Conservation (phyloP, 2,888 invertebrate genomes). For the Coleophora deauratella region DNA sequence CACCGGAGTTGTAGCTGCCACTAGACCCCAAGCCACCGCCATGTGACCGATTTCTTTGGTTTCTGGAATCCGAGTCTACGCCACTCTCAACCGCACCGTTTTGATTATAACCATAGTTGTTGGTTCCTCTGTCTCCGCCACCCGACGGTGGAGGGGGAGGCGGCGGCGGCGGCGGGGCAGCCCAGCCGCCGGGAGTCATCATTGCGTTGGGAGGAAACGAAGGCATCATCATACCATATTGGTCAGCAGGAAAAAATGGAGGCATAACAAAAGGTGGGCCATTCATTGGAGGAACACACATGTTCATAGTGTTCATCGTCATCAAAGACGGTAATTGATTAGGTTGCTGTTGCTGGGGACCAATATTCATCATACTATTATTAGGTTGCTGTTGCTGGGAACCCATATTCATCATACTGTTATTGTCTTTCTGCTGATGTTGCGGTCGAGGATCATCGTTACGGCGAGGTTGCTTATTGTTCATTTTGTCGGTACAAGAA, state of each 20-base stretch:
- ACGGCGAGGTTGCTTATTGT: constrained; percentile 29
- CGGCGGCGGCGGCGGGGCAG: constrained; percentile 35
- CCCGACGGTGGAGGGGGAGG: constrained; percentile 56
- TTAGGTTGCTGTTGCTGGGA: constrained; percentile 23
- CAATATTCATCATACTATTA: constrained; percentile 22
- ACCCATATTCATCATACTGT: constrained; percentile 21
- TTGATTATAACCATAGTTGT: constrained; percentile 35
- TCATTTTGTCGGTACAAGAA: constrained; percentile 24
- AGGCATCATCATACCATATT: constrained; percentile 59
- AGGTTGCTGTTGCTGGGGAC: constrained; percentile 21
- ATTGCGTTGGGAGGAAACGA: constrained; percentile 27
- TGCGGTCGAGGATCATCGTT: constrained; percentile 16
- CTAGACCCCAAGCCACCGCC: constrained; percentile 20
- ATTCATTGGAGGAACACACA: constrained; percentile 50
- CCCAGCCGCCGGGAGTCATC: constrained; percentile 41
- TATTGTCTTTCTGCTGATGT: constrained; percentile 22
- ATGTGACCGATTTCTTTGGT: constrained; percentile 43
- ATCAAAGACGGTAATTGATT: constrained; percentile 55
- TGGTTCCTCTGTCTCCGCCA: constrained; percentile 29
- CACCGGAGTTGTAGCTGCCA: constrained; percentile 23
- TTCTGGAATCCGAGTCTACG: constrained; percentile 68
- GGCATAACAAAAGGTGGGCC: constrained; percentile 52
- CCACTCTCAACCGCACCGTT: constrained; percentile 55
- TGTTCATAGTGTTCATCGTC: constrained; percentile 55
- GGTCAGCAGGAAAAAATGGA: constrained; percentile 54